phyloP scores from a whole-genome alignment of 2,797 vertebrate genomes.

The Tarsius wallacei region DNA sequence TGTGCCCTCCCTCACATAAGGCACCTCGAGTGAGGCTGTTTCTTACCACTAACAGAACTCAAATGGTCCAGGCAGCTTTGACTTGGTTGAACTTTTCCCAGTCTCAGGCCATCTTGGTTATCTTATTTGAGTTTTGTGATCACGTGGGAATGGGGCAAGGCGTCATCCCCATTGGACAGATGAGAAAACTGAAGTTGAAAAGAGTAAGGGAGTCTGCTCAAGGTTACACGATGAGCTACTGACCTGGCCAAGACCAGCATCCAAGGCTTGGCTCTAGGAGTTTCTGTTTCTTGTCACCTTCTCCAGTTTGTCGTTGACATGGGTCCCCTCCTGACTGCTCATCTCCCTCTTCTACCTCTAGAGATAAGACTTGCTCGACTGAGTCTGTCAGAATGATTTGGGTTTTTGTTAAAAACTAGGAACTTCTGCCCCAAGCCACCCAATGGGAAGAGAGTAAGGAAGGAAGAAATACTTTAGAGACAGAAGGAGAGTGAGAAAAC shows the following conservation, averaged over 20 bases:
- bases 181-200: not conserved
- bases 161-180: not conserved
- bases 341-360: not conserved
- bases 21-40: not conserved
- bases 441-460: not conserved
- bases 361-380: not conserved
- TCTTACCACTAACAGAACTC: not conserved
- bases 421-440: not conserved
- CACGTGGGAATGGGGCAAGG: not conserved
- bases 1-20: not conserved
- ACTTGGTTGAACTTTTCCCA: no score
- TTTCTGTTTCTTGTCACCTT: not conserved
- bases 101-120: not conserved
- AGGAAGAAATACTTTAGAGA: conserved; percentile 7
- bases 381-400: not conserved
- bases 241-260: not conserved
- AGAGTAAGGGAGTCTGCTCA: not conserved
- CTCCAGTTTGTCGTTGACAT: not conserved
- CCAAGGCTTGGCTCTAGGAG: not conserved
- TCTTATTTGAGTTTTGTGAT: not conserved
- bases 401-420: not conserved
- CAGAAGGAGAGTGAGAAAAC: not conserved
- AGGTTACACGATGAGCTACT: not conserved
- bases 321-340: not conserved
- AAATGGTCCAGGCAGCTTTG: no score